Evolutionary conservation across 2,888 invertebrate genomes (phyloP).

Genomic region (Xestia ashworthii): DNA sequence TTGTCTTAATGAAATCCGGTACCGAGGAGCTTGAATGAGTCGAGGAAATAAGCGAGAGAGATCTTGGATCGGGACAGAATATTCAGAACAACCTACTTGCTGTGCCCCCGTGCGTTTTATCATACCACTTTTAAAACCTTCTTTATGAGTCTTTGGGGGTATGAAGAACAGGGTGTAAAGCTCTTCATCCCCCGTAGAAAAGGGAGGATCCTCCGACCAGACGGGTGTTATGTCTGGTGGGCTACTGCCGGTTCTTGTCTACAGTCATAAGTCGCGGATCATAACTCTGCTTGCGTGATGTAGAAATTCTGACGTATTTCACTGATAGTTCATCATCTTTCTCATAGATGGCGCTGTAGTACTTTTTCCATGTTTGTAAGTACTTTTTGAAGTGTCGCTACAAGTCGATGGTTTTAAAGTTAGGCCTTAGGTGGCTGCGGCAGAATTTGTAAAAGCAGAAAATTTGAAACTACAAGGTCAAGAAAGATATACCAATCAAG

Average conservation of each 20-base stretch:
- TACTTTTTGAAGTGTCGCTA: too few species aligned
- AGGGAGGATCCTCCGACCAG: too few species aligned
- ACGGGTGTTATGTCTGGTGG: too few species aligned
- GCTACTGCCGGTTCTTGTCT: too few species aligned
- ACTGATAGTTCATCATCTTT: too few species aligned
- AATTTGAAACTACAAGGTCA: not conserved
- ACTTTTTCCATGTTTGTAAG: too few species aligned
- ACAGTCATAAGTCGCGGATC: too few species aligned
- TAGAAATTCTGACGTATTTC: too few species aligned
- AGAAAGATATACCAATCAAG: not conserved
- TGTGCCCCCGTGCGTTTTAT: not conserved
- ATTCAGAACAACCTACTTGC: not conserved
- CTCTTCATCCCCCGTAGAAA: too few species aligned
- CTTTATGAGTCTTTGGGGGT: not conserved
- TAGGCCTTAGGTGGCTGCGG: not conserved
- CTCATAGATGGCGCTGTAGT: too few species aligned
- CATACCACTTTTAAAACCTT: not conserved
- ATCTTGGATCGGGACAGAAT: not conserved
- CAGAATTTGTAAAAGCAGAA: not conserved
- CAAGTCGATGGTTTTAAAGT: not conserved
- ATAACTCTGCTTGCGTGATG: too few species aligned
- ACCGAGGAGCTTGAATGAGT: constrained; percentile 1
- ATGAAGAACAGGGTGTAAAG: too few species aligned
- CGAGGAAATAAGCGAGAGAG: constrained; percentile 18
- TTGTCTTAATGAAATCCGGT: constrained; percentile 61